These are phyloP conservation scores for Scomber japonicus DNA, from an alignment of 2,113 vertebrate genomes.

Conservation along the genomic window DNA sequence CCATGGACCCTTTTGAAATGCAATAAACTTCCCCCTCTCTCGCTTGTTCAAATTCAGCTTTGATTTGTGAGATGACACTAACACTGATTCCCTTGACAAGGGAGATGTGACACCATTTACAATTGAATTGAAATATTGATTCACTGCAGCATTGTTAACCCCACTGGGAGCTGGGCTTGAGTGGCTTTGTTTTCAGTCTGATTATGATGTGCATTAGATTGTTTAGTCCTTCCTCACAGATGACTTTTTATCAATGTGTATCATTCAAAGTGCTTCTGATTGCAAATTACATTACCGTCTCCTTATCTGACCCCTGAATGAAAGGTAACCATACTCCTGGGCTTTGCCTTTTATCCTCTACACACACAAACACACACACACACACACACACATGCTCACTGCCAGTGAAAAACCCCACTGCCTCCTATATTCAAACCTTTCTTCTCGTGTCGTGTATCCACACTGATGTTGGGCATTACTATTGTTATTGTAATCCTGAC, in stretches of 20 bases:
- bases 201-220: conserved; percentile 25
- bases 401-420: no score
- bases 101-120: conserved; percentile 23
- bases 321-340: neutral
- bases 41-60: conserved; percentile 12
- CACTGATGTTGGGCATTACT: neutral
- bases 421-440: neutral
- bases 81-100: conserved; percentile 11
- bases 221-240: conserved; percentile 3
- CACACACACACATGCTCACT: neutral
- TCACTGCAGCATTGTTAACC: neutral
- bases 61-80: conserved; percentile 7
- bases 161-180: conserved; percentile 3
- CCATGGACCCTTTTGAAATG: neutral
- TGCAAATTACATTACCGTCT: conserved; percentile 15
- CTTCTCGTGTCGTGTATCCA: conserved; percentile 12
- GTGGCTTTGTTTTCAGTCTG: conserved; percentile 35
- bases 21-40: neutral
- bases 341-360: neutral
- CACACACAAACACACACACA: neutral
- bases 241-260: conserved; percentile 45
- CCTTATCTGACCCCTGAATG: conserved; percentile 7
- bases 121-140: conserved; percentile 53
- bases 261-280: conserved; percentile 20
- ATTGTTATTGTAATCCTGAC: neutral